Conservation (phyloP, 1,140 invertebrate species). For the Bombus superbus region DNA sequence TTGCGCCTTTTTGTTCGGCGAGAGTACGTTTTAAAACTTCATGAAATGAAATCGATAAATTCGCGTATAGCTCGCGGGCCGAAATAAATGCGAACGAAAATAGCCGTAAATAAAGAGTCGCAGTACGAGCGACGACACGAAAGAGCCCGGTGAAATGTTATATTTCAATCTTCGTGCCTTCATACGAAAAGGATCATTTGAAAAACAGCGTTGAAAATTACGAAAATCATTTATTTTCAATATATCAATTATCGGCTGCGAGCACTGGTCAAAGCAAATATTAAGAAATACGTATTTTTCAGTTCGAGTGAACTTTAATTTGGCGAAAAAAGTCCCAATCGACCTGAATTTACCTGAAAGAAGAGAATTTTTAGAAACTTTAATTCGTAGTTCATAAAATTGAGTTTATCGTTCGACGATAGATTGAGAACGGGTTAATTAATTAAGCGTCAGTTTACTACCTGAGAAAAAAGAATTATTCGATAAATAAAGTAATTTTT, state of each 20-base stretch:
- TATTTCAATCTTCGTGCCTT: not conserved
- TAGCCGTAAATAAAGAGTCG: not conserved
- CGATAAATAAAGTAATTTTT: too few relatives aligned
- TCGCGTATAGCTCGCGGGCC: not conserved
- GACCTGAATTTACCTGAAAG: not conserved
- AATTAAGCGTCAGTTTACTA: too few relatives aligned
- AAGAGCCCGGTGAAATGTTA: too few relatives aligned
- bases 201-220: not conserved
- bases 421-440: too few relatives aligned
- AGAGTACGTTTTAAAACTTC: not conserved
- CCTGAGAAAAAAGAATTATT: too few relatives aligned
- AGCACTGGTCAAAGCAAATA: not conserved
- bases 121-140: too few relatives aligned
- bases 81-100: not conserved
- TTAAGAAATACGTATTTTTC: not conserved
- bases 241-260: not conserved
- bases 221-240: not conserved
- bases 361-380: too few relatives aligned
- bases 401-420: too few relatives aligned
- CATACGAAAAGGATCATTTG: not conserved
- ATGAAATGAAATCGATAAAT: conserved; percentile 18
- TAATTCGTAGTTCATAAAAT: too few relatives aligned
- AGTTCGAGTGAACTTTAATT: not conserved
- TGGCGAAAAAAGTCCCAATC: not conserved
- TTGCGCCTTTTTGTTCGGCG: not conserved